These are phyloP conservation scores for Falco punctatus DNA, from an alignment of 2,113 vertebrate genomes.

Conservation along the genomic window DNA sequence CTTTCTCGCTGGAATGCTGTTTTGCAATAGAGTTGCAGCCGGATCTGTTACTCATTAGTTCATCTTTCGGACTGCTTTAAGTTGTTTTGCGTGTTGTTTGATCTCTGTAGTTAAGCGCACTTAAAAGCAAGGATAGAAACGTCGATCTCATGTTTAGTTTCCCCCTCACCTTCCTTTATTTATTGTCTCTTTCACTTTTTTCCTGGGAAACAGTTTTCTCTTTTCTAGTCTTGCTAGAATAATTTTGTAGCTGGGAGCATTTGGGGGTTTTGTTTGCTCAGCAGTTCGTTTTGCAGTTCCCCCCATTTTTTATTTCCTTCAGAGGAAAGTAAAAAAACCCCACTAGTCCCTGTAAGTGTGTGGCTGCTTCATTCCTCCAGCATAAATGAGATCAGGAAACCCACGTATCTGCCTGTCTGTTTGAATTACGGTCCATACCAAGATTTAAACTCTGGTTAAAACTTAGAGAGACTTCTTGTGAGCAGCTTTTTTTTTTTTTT, in stretches of 20 bases:
- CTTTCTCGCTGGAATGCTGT: not conserved
- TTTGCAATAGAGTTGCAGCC: not conserved
- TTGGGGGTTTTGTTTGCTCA: not conserved
- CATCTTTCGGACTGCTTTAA: not conserved
- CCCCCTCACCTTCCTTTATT: not conserved
- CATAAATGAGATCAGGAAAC: constrained; percentile 32
- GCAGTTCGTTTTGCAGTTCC: not conserved
- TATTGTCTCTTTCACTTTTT: not conserved
- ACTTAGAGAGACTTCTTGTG: not conserved
- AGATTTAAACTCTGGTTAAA: constrained; percentile 35
- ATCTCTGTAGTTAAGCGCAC: not conserved
- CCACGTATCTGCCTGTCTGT: constrained; percentile 27
- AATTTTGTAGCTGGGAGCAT: not conserved
- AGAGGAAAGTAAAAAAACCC: not conserved
- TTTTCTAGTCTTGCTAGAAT: not conserved
- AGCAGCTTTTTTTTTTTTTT: not conserved
- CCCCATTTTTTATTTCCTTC: no score
- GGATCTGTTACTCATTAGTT: not conserved
- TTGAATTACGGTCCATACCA: not conserved
- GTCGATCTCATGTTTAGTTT: rapidly evolving
- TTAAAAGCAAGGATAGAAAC: not conserved
- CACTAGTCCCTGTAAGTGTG: not conserved
- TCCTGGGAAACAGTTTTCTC: not conserved
- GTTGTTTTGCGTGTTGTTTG: not conserved
- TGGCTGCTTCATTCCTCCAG: not conserved